Base-by-base conservation (phyloP, 2,113 vertebrate genomes). In the Lethenteron reissneri region DNA sequence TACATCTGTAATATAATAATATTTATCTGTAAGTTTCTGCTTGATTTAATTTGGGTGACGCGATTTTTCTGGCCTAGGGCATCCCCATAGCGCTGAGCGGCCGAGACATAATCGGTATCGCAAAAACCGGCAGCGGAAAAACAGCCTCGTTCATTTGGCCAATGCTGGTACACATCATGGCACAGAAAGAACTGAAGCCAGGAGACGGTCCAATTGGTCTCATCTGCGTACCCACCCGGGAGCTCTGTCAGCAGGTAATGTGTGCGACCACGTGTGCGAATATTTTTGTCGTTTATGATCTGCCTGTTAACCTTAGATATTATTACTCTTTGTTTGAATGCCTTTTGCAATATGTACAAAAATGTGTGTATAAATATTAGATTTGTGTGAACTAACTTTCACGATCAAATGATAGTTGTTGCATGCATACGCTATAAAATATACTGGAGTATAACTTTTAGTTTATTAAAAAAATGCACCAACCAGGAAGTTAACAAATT, bases 131-230 rank as follows among this genome's bases (percentile, higher is more conserved):
- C 72, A 99, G 94, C 19, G 94, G 92, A 3, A 99, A 99, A 78
- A 99, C 94, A 2, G 94, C 91, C 41, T 92, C 94, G 3, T 99
- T 97, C 76, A 99, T 99, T 78, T 99, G 94, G 94, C 94, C 94
- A 0, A 95, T 97, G 84, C 75, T 99, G 78, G 88, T 99, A 78
- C 94, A 99, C 75, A 99, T 99, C 80, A 97, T 99, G 92, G 94
- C 96, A 76, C 94, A 99, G 78, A 97, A 94, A 76, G 94, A 99
- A 75, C 79, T 99, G 58, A 85, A 97, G 57, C 76, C 85, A 0
- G 92, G 91, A 3, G 92, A 99, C 74, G 94, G 94, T 10, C 94
- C 94, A 62, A 97, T 99, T 12, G 92, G 89, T 3, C 80, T 99
- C 71, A 90, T 99, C 0, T 92, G 96, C 14, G 97, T 92, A 74